phyloP scores from a whole-genome alignment of 1,140 invertebrate species.

The Hylaeus anthracinus region DNA sequence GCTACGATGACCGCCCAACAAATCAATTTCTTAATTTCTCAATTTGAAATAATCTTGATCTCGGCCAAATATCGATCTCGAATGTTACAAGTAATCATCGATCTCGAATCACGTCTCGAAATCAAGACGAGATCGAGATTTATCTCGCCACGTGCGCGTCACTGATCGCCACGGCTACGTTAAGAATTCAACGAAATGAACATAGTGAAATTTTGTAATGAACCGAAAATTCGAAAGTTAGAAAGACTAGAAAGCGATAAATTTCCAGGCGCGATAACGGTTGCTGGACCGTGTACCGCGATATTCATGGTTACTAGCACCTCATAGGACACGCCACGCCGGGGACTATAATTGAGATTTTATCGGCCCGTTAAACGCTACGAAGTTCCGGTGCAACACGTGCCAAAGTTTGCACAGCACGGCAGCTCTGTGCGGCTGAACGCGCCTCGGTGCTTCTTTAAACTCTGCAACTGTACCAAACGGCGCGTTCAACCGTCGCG shows the following conservation, averaged over 20 bases:
- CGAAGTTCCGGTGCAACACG: conserved; percentile 60
- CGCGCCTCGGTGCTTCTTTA: conserved; percentile 36
- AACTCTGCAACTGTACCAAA: conserved; percentile 9
- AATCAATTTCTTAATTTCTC: no score
- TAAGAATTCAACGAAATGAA: no score
- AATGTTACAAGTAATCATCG: no score
- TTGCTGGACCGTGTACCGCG: not conserved
- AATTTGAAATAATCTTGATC: no score
- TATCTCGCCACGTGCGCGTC: no score
- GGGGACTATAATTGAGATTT: conserved; percentile 74
- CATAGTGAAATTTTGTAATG: not conserved
- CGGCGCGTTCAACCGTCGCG: not conserved
- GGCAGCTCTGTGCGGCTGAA: not conserved
- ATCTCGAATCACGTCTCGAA: no score
- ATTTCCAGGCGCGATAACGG: conserved; percentile 24
- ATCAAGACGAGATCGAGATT: no score
- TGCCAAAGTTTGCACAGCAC: conserved; percentile 51
- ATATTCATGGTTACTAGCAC: conserved; percentile 19
- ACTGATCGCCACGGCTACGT: no score
- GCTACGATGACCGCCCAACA: no score
- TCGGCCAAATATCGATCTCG: no score
- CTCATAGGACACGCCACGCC: conserved; percentile 51
- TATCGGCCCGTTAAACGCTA: conserved; percentile 67
- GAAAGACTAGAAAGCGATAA: not conserved
- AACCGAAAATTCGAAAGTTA: not conserved